Base-by-base conservation (phyloP, 2,113 vertebrate genomes). In the Dicerorhinus sumatrensis region DNA sequence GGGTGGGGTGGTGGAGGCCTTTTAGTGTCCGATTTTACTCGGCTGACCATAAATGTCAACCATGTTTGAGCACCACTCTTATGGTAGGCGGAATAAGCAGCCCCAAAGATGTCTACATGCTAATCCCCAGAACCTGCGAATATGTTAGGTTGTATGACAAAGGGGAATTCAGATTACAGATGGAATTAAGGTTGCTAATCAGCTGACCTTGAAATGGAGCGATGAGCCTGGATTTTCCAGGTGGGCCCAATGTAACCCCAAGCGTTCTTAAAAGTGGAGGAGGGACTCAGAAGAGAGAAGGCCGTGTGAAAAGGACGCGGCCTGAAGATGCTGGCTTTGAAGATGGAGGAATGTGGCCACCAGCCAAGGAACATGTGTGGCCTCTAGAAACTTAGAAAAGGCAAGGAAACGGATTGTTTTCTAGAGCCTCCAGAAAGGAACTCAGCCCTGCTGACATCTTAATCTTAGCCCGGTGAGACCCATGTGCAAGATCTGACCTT, bases 31-130 rank as follows among this genome's bases (percentile, higher is more conserved):
- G 14, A 67, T 31, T 77, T 12, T 39, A 9, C 63, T 70, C 63
- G 29, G 60, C 25, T 48, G 2, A 11, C 1, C 31, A 0, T 31
- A 58, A 60, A 20, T 48, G 42, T 39, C 8, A 0, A 3, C 69
- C 69, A 14, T 81, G 23, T 46, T 13, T 56, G 69, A 27, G 81
- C 3, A 23, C 31, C 36, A 2, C 9, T 18, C 0, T 2, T 72
- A 51, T 33, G 25, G 31, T 29, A 18, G 36, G 23, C 36, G 33
- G 72, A 42, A 54, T 17, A 58, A 29, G 2, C 29, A 10, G 46
- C 77, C 21, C 76, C 65, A 5, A 6, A 36, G 62, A 79, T 36
- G 29, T 10, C 76, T 91, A 1, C 17, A n/a, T 31, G n/a, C 62
- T 46, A 4, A 51, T 91, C 75, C 73, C 42, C 73, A 60, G 54